Evolutionary conservation across 2,113 vertebrate genomes (phyloP), one percentile per base, ranked within the genome.

Genomic region (Vidua macroura): DNA sequence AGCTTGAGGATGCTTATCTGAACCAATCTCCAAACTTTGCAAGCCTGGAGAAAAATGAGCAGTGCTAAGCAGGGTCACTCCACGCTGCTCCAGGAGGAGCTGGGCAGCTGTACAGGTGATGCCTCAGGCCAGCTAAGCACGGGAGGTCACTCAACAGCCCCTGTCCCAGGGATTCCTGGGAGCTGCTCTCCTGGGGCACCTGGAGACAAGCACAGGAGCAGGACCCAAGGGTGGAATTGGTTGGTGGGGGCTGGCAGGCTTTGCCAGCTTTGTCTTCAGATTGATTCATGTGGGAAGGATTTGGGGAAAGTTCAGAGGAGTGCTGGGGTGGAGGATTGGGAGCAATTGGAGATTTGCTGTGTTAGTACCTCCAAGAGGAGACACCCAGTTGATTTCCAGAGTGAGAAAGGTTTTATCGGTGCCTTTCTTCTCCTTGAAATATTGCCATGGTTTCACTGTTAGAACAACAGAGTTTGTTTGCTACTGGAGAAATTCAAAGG

Each of bases 1-100:
- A 95, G 91, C 92, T 93, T 84, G 88, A 96, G 96, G 93, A 93
- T 93, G 89, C 96, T 95, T 96, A 96, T 96, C 96, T 95, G 77
- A 75, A 82, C 78, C 75, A 12, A 97, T 95, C 83, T 93, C 94
- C 94, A 93, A 94, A 92, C 86, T 88, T 93, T 2, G 8, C 80
- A 92, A 91, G 92, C 91, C 93, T 84, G 13, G 83, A 92, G 94
- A 95, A 95, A 93, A 96, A 93, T 76, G 91, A 95, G 19, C 80
- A 68, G 53, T 81, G 83, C 80, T 81, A 70, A 94, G 82, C 49
- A 60, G 77, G 76, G 73, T 75, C 55, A 24, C 83, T 87, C 55
- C 23, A 2, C 2, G 5, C 64, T 83, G 73, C 83, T 84, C 64
- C 67, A 48, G 5, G 6, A 58, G 55, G 62, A 82, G n/a, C 31